Evolutionary conservation across 2,797 vertebrate genomes (phyloP).

Genomic region (Oryzias sinensis): DNA sequence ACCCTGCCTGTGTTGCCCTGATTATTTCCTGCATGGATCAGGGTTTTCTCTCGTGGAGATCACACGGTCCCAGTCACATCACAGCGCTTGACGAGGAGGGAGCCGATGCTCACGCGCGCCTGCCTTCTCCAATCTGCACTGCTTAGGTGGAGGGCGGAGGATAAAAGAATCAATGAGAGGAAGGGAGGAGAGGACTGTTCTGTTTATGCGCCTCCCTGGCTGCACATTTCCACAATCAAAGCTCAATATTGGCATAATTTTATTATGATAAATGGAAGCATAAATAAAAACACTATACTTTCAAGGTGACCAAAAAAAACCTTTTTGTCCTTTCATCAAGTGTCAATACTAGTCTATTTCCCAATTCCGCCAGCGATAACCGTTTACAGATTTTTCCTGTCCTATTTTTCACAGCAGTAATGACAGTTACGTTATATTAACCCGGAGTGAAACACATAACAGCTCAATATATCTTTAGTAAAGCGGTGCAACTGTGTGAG

Average conservation of each 20-base stretch:
- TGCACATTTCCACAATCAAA: constrained; percentile 27
- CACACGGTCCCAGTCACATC: constrained; percentile 72
- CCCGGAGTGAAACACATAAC: constrained; percentile 40
- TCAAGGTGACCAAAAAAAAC: constrained; percentile 58
- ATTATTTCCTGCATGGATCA: constrained; percentile 79
- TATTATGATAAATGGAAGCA: constrained; percentile 46
- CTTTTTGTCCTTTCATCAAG: constrained; percentile 34
- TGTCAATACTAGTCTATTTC: constrained; percentile 42
- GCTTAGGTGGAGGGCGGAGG: constrained; percentile 27
- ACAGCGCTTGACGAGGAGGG: constrained; percentile 65
- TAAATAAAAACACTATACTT: constrained; percentile 23
- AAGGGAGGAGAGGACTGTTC: constrained; percentile 23
- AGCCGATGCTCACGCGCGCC: constrained; percentile 41
- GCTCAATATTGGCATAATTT: constrained; percentile 42
- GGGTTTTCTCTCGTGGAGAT: constrained; percentile 73
- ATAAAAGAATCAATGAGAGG: constrained; percentile 42
- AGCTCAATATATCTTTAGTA: constrained; percentile 32
- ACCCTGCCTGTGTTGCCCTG: constrained; percentile 74
- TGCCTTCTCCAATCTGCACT: constrained; percentile 35
- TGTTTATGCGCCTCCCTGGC: constrained; percentile 19
- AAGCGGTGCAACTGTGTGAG: constrained; percentile 12
- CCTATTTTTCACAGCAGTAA: constrained; percentile 27
- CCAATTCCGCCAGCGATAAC: constrained; percentile 27
- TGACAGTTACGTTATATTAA: constrained; percentile 31
- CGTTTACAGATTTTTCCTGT: constrained; percentile 9